Base-by-base conservation (phyloP, 2,888 invertebrate species). In the Thereva unica region DNA sequence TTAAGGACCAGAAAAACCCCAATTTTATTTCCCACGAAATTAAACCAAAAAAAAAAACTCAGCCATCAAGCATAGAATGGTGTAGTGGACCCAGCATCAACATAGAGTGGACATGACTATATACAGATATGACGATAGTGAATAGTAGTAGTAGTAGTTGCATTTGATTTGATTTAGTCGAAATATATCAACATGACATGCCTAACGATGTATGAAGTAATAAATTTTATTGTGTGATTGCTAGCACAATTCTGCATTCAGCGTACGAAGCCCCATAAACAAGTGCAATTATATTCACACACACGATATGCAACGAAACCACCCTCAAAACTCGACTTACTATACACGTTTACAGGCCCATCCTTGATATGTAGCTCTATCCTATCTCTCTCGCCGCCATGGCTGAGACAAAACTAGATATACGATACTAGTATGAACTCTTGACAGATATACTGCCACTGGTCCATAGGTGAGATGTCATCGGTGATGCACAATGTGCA, bases 121-220 rank as follows among this genome's bases (percentile, higher is more conserved):
- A n/a, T n/a, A n/a, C n/a, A 23, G 23, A 59, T 47, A 59, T 35
- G 59, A 59, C 38, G 45, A 49, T 49, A 45, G 49, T 37, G 34
- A 59, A 45, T 59, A 47, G 49, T 59, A 49, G 49, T 59, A n/a
- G 59, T 59, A 67, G 67, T 71, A 68, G 70, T 23, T 72, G 71
- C 72, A 71, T 72, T 71, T 72, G 72, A 72, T 72, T 72, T 72
- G 72, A 72, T 72, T 72, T 72, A 72, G 70, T 71, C 69, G 70
- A 71, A 72, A 72, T 72, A 71, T 72, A 72, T 72, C 72, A 71
- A 71, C 72, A 70, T 72, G 72, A 72, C 72, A 68, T 70, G 71
- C 64, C 68, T 71, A 71, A 71, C 67, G 71, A 71, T 71, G 72
- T 71, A 71, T 72, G 71, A 72, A 64, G 71, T 70, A 71, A 72